Evolutionary conservation across 2,888 invertebrate genomes (phyloP), one percentile per base, ranked within the genome.

Genomic region (Corbicula japonica): DNA sequence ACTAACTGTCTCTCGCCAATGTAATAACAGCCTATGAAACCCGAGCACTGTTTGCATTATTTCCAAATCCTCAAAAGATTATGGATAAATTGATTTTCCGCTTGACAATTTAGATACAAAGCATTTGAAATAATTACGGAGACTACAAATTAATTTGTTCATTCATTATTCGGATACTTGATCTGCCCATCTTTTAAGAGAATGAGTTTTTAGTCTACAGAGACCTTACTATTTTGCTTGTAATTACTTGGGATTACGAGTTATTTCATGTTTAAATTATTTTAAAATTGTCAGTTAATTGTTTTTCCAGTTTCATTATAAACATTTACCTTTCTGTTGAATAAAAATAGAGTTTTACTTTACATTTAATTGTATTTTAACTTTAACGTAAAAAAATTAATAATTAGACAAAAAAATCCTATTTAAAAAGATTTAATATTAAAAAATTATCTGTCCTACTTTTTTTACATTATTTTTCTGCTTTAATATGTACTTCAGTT

Each of bases 71-170:
- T 77, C 77, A 32, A 32, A 65, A 72, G 82, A 76, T 50, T 73
- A 52, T n/a, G 28, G 26, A 50, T 76, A 78, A 82, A 78, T 82
- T 78, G 82, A 82, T 82, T 82, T 76, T 78, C 76, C 65, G 63
- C 78, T 78, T 58, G 35, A 69, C 73, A 60, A 76, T 78, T 82
- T 78, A 76, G 75, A 72, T 78, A 78, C 82, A 78, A 82, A 78
- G 78, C 65, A 54, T 44, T 61, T 50, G 71, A 60, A 75, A 78
- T 73, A 78, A 82, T 82, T 78, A 76, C 60, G 76, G 26, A 46
- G 46, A 38, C 70, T 74, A 78, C 73, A 82, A 82, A 78, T 71
- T 78, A 82, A 78, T 82, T 79, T 79, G 79, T 71, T 72, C 68
- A 68, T 73, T 61, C 70, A 80, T 62, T 63, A 68, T 62, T 63